A percentile compares a stretch with the other conserved stretches of the same genome.
phyloP scores from a whole-genome alignment of 2,888 invertebrate genomes.

The Amphimallon solstitiale region DNA sequence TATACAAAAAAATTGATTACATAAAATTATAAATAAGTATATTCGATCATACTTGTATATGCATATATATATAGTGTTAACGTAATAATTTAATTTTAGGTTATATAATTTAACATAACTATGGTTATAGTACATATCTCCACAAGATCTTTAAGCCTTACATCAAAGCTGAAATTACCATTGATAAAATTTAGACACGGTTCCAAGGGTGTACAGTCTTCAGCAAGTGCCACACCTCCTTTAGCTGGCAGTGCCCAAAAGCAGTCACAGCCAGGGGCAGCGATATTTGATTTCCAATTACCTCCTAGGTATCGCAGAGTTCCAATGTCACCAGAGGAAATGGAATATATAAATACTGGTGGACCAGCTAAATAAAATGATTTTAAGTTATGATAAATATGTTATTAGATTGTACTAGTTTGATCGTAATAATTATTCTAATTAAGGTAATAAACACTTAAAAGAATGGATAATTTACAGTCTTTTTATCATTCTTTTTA shows the following conservation, averaged over 20 bases:
- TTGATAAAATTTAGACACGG: slow-evolving; percentile 60
- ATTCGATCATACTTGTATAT: background rate
- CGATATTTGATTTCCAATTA: slow-evolving; percentile 60
- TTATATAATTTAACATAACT: background rate
- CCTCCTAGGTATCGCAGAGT: slow-evolving; percentile 57
- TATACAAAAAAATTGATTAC: slow-evolving; percentile 12
- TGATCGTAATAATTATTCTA: background rate
- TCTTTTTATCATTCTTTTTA: no score
- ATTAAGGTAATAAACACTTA: no score
- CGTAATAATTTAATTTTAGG: slow-evolving; percentile 11
- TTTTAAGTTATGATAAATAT: slow-evolving; percentile 10
- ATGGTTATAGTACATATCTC: slow-evolving; percentile 38
- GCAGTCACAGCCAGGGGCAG: slow-evolving; percentile 44
- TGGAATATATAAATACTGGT: slow-evolving; percentile 60
- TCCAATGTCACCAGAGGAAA: slow-evolving; percentile 58
- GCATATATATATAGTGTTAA: background rate
- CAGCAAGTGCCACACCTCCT: slow-evolving; percentile 37
- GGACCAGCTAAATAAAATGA: slow-evolving; percentile 49
- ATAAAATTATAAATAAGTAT: slow-evolving; percentile 15
- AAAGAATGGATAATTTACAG: no score
- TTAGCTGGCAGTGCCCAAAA: slow-evolving; percentile 33
- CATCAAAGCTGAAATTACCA: slow-evolving; percentile 51
- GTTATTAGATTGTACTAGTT: slow-evolving; percentile 18
- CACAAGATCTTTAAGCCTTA: slow-evolving; percentile 51
- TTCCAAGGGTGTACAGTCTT: slow-evolving; percentile 40